A percentile compares a stretch with the other conserved stretches of the same genome.
Evolutionary conservation across 1,140 invertebrate genomes (phyloP).

Genomic region (Hestina assimilis): DNA sequence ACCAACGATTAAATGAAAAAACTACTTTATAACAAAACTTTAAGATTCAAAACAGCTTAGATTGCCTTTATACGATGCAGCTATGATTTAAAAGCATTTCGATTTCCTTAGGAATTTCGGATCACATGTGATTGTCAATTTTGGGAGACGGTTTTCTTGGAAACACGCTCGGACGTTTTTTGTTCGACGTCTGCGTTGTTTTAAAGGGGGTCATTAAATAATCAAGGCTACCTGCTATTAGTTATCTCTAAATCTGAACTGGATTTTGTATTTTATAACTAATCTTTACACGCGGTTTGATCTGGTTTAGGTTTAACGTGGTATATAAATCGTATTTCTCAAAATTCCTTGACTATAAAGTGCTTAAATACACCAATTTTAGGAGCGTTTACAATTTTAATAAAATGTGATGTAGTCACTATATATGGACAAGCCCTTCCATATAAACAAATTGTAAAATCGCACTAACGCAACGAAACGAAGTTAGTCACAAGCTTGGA

Average conservation of each 20-base stretch:
- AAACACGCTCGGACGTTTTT: conserved; percentile 32
- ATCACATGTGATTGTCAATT: conserved; percentile 41
- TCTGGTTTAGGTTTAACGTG: too few species aligned
- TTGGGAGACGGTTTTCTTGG: conserved; percentile 37
- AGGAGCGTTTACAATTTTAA: too few species aligned
- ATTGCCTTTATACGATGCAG: conserved; percentile 26
- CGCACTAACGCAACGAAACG: too few species aligned
- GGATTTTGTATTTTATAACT: not conserved
- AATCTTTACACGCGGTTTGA: too few species aligned
- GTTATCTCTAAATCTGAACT: not conserved
- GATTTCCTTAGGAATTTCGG: conserved; percentile 74
- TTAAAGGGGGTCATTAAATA: conserved; percentile 21
- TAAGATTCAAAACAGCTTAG: conserved; percentile 25
- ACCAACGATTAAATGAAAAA: conserved; percentile 1
- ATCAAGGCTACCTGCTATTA: conserved; percentile 5
- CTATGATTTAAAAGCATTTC: conserved; percentile 70
- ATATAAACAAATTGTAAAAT: too few species aligned
- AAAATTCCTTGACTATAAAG: too few species aligned
- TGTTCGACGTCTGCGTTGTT: conserved; percentile 31
- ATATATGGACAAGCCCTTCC: too few species aligned
- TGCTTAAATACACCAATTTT: too few species aligned
- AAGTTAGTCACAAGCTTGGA: too few species aligned
- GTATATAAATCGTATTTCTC: too few species aligned
- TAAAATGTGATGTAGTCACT: too few species aligned
- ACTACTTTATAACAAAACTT: conserved; percentile 13